A percentile compares a stretch with the other conserved stretches of the same genome.
These are phyloP conservation scores for Plemyria rubiginata DNA, from an alignment of 2,888 invertebrate genomes.

Conservation along the genomic window DNA sequence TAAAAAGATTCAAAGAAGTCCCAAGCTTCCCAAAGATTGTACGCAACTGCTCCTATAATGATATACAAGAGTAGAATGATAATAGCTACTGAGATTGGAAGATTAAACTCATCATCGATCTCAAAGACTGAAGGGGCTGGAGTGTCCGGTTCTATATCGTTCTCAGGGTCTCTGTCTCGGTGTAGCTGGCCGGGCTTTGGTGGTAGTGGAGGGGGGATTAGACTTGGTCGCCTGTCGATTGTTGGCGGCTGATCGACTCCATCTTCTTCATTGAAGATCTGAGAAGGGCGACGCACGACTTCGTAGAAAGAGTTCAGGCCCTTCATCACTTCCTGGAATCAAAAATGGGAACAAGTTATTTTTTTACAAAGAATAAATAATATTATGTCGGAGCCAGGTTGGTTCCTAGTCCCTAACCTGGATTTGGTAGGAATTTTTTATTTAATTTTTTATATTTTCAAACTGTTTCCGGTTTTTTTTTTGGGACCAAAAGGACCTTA, in stretches of 20 bases:
- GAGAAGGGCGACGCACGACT: slow-evolving; percentile 90
- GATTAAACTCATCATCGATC: slow-evolving; percentile 96
- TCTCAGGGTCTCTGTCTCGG: slow-evolving; percentile 56
- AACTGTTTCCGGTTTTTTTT: no score
- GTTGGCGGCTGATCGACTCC: slow-evolving; percentile 54
- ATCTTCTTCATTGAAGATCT: slow-evolving; percentile 85
- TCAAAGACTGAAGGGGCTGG: slow-evolving; percentile 91
- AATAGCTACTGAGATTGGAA: slow-evolving; percentile 96
- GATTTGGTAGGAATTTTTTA: no score
- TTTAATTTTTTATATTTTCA: no score
- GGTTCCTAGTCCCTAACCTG: no score
- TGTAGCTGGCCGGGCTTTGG: slow-evolving; percentile 66
- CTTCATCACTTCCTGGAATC: slow-evolving; percentile 91
- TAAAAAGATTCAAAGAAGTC: slow-evolving; percentile 97
- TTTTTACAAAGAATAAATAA: not conserved
- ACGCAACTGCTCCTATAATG: slow-evolving; percentile 92
- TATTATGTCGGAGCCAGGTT: no score
- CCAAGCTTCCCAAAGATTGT: slow-evolving; percentile 93
- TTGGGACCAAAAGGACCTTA: no score
- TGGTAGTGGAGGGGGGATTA: slow-evolving; percentile 74
- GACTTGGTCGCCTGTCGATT: slow-evolving; percentile 65
- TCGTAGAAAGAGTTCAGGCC: slow-evolving; percentile 93
- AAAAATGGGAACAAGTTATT: slow-evolving; percentile 14
- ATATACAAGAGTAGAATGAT: slow-evolving; percentile 93
- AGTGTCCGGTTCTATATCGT: slow-evolving; percentile 87